These are phyloP conservation scores for Athripsodes cinereus DNA, from an alignment of 2,888 invertebrate genomes.

Conservation along the genomic window DNA sequence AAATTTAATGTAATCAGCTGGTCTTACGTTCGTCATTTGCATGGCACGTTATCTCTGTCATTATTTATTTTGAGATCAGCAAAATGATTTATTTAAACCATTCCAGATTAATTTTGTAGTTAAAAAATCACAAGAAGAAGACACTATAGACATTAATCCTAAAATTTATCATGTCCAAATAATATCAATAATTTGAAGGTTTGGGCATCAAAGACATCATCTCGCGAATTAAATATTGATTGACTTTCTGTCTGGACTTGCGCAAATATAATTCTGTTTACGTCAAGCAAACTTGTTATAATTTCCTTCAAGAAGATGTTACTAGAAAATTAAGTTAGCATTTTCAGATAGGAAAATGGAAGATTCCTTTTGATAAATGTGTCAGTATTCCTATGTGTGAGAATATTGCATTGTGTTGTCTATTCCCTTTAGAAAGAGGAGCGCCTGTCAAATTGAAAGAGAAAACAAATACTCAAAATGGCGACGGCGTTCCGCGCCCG, in stretches of 20 bases:
- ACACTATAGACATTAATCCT: too few species aligned
- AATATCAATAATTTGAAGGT: constrained; percentile 5
- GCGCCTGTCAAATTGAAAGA: constrained; percentile 21
- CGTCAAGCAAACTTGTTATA: neutral
- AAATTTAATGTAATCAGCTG: too few species aligned
- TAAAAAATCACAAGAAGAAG: too few species aligned
- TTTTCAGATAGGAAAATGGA: too few species aligned
- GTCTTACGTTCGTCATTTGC: too few species aligned
- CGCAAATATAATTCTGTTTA: constrained; percentile 12
- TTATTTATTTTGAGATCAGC: too few species aligned
- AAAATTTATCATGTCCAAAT: neutral
- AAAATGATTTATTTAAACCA: too few species aligned
- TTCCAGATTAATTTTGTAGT: too few species aligned
- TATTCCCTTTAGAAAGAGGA: neutral
- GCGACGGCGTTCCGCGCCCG: constrained; percentile 17
- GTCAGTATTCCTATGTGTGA: neutral
- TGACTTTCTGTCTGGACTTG: constrained; percentile 18
- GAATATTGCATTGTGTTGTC: neutral
- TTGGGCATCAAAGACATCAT: constrained; percentile 1
- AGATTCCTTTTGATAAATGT: neutral
- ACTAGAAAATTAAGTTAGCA: too few species aligned
- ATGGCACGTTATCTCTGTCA: too few species aligned
- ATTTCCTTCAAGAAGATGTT: neutral
- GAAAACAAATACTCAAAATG: constrained; percentile 20
- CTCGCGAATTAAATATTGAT: constrained; percentile 25